These are phyloP conservation scores for Cyrtodaria siliqua DNA, from an alignment of 2,888 invertebrate genomes.

Conservation along the genomic window DNA sequence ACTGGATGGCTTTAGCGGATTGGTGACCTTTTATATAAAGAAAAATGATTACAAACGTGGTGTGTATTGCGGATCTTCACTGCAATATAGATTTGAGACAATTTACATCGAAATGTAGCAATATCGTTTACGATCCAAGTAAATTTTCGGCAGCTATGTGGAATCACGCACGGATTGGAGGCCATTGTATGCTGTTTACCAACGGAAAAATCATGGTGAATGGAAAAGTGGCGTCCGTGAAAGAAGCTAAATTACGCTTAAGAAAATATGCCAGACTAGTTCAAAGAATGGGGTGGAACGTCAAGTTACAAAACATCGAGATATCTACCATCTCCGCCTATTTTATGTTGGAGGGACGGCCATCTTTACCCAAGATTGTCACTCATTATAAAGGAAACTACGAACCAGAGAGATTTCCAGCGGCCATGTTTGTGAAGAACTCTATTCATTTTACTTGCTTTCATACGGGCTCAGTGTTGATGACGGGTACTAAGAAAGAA, in stretches of 20 bases:
- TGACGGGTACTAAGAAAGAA: slow-evolving; percentile 24
- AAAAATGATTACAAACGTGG: slow-evolving; percentile 22
- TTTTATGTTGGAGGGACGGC: slow-evolving; percentile 11
- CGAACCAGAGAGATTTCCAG: slow-evolving; percentile 6
- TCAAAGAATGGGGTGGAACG: slow-evolving; percentile 6
- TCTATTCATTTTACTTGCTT: slow-evolving; percentile 29
- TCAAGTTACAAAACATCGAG: slow-evolving; percentile 1
- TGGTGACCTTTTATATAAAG: too few species aligned
- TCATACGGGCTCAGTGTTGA: slow-evolving; percentile 19
- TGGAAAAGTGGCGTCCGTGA: not conserved
- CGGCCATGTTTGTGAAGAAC: slow-evolving; percentile 21
- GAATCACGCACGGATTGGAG: slow-evolving; percentile 13
- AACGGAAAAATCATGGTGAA: slow-evolving; percentile 6
- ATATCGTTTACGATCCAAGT: slow-evolving; percentile 2
- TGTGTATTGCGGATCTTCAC: not conserved
- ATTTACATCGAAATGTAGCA: not conserved
- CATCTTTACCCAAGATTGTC: not conserved
- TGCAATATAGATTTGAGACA: slow-evolving; percentile 1
- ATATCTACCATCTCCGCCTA: slow-evolving; percentile 8
- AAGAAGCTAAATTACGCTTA: not conserved
- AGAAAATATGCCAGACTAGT: slow-evolving; percentile 14
- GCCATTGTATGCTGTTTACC: slow-evolving; percentile 20
- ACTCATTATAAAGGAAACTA: not conserved
- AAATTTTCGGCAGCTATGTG: slow-evolving; percentile 4
- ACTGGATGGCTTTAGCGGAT: too few species aligned